Percentiles rank a stretch among this genome's conserved stretches.
phyloP scores from a whole-genome alignment of 2,888 invertebrate species.

The Nemotelus pantherinus region DNA sequence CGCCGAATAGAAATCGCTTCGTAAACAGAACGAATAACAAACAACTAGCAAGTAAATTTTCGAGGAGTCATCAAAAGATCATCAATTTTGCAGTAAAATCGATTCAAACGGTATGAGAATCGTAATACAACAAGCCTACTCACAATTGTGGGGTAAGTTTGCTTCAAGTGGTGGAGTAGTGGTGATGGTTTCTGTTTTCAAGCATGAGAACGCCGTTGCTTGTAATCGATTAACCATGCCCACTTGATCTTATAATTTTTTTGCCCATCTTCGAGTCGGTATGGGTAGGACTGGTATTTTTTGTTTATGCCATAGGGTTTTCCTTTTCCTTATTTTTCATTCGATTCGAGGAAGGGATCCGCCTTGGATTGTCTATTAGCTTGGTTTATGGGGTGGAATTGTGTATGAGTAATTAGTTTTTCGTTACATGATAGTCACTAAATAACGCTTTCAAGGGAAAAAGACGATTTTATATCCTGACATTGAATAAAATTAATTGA shows the following conservation, averaged over 20 bases:
- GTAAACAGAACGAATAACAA: conserved; percentile 16
- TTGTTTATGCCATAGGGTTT: conserved; percentile 49
- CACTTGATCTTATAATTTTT: conserved; percentile 64
- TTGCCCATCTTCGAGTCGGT: conserved; percentile 39
- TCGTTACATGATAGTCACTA: conserved; percentile 34
- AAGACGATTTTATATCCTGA: not conserved
- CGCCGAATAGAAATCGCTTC: conserved; percentile 1
- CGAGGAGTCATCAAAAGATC: conserved; percentile 47
- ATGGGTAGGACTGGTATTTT: conserved; percentile 18
- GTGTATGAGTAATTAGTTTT: conserved; percentile 36
- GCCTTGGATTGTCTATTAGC: not conserved
- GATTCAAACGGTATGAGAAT: conserved; percentile 23
- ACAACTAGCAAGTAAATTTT: conserved; percentile 22
- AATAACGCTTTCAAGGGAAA: conserved; percentile 14
- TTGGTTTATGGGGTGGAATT: conserved; percentile 5
- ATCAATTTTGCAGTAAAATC: conserved; percentile 48
- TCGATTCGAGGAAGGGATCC: conserved; percentile 19
- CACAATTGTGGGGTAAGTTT: no score
- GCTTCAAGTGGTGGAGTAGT: no score
- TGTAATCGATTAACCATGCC: conserved; percentile 62
- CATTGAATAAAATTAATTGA: not conserved
- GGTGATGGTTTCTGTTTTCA: no score
- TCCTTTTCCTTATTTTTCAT: conserved; percentile 30
- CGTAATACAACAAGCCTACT: conserved; percentile 1
- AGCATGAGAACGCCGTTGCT: conserved; percentile 40